Evolutionary conservation across 2,888 invertebrate species (phyloP).

Genomic region (Cataglyphis cursor): DNA sequence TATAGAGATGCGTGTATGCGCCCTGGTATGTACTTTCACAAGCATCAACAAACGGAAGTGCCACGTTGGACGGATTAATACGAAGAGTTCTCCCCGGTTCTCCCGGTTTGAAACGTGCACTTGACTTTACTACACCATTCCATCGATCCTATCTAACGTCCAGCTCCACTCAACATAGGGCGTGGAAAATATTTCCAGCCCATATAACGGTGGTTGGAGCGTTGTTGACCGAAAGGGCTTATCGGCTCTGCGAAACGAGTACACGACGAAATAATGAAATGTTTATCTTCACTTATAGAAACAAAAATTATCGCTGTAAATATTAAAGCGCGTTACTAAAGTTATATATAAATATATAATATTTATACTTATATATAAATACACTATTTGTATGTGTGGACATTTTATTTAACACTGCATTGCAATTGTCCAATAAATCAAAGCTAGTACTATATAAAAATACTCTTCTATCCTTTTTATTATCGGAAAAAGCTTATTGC

Average conservation of each 20-base stretch:
- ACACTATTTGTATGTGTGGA: background rate
- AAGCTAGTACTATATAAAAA: background rate
- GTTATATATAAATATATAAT: background rate
- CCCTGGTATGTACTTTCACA: background rate
- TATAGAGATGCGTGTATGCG: background rate
- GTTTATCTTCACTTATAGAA: background rate
- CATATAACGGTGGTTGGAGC: background rate
- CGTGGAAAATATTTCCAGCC: slow-evolving; percentile 43
- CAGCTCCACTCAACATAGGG: slow-evolving; percentile 4
- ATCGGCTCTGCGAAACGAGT: background rate
- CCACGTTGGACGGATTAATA: slow-evolving; percentile 28
- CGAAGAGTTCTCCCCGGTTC: background rate
- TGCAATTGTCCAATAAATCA: background rate
- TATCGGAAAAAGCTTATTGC: background rate
- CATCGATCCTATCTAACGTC: slow-evolving; percentile 33
- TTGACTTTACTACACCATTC: slow-evolving; percentile 33
- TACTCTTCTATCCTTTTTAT: background rate
- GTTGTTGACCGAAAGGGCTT: slow-evolving; percentile 40
- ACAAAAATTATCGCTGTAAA: background rate
- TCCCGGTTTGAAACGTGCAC: slow-evolving; percentile 8
- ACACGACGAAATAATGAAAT: slow-evolving; percentile 13
- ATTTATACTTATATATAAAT: background rate
- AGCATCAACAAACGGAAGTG: slow-evolving; percentile 8
- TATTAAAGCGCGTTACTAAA: background rate
- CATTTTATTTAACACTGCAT: background rate